A percentile compares a stretch with the other conserved stretches of the same genome.
Evolutionary conservation across 2,797 vertebrate genomes (phyloP).

Genomic region (Cirrhinus mrigala): DNA sequence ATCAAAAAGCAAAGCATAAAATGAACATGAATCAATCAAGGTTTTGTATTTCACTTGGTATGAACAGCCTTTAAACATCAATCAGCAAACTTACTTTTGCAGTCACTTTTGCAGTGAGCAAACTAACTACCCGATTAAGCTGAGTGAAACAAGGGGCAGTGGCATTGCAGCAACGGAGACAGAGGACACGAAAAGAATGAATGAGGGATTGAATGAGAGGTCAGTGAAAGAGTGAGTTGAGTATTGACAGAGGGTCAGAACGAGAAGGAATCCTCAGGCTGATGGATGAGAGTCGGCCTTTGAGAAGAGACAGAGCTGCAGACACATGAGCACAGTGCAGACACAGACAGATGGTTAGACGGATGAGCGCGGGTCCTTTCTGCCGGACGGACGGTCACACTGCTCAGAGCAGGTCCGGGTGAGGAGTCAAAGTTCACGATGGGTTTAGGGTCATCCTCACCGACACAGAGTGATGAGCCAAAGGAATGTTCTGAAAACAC

Average conservation of each 20-base stretch:
- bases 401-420: slow-evolving; percentile 20
- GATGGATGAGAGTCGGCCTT: slow-evolving; percentile 44
- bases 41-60: background rate
- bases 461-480: slow-evolving; percentile 59
- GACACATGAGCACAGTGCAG: slow-evolving; percentile 36
- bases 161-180: background rate
- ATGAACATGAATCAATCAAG: background rate
- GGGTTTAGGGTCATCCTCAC: slow-evolving; percentile 58
- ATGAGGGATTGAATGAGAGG: slow-evolving; percentile 29
- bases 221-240: slow-evolving; percentile 43
- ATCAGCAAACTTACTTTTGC: background rate
- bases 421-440: slow-evolving; percentile 56
- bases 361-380: slow-evolving; percentile 37
- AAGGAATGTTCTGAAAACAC: slow-evolving; percentile 51
- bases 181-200: background rate
- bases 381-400: background rate
- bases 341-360: slow-evolving; percentile 38
- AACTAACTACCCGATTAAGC: slow-evolving; percentile 12
- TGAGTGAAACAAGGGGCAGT: background rate
- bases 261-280: slow-evolving; percentile 26
- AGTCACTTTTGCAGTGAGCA: background rate
- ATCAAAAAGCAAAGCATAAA: background rate
- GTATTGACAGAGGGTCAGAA: slow-evolving; percentile 15
- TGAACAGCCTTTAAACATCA: background rate
- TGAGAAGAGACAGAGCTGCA: slow-evolving; percentile 33